Conservation (phyloP, 1,140 invertebrate species). For the Plodia interpunctella region DNA sequence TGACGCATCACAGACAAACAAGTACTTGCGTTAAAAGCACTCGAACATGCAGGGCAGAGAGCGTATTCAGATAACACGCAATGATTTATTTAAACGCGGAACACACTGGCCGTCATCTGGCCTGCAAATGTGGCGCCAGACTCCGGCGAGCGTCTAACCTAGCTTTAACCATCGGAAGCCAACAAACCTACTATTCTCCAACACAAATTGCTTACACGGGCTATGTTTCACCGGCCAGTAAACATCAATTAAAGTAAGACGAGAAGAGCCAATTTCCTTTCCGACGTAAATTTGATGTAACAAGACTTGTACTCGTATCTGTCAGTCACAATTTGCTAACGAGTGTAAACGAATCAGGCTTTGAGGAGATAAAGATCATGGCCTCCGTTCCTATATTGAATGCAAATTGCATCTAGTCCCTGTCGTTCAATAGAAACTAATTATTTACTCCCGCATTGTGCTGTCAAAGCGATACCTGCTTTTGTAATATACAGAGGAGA, state of each 20-base stretch:
- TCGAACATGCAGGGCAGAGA: conserved; percentile 29
- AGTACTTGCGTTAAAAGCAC: conserved; percentile 35
- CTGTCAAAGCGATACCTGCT: conserved; percentile 23
- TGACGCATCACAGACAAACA: conserved; percentile 13
- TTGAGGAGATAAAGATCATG: conserved; percentile 47
- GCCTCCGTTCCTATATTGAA: conserved; percentile 47
- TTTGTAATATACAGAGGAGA: neutral
- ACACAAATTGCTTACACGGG: conserved; percentile 4
- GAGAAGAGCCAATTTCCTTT: conserved; percentile 33
- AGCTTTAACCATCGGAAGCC: neutral
- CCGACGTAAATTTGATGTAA: conserved; percentile 27
- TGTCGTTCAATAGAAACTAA: conserved; percentile 40
- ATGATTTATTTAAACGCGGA: conserved; percentile 39
- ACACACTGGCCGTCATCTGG: conserved; percentile 53
- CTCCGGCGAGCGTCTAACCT: neutral
- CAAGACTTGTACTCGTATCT: conserved; percentile 40
- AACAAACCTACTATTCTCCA: neutral
- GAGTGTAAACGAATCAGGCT: conserved; percentile 49
- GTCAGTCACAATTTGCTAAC: conserved; percentile 62
- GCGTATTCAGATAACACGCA: conserved; percentile 36
- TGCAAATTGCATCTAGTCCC: conserved; percentile 44
- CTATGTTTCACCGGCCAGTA: conserved; percentile 5
- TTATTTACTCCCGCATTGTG: conserved; percentile 46
- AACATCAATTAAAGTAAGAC: conserved; percentile 23
- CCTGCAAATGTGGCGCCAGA: conserved; percentile 60